These are phyloP conservation scores for Asobara japonica DNA, from an alignment of 1,140 invertebrate genomes.

Conservation along the genomic window DNA sequence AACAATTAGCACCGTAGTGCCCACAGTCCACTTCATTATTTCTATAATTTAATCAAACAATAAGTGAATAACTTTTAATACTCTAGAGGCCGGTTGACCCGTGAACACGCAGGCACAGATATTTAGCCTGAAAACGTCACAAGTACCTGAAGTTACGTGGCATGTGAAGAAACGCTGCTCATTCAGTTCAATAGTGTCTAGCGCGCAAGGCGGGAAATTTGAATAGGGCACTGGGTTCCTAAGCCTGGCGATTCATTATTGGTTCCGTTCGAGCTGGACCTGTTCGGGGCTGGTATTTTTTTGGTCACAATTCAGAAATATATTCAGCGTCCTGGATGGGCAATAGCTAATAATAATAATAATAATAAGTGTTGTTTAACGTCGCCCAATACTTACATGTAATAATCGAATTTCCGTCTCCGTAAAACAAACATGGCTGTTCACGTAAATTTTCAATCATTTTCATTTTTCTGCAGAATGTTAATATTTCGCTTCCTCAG, in stretches of 20 bases:
- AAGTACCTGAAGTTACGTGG: slow-evolving; percentile 31
- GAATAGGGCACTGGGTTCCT: neutral
- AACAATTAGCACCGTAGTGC: slow-evolving; percentile 43
- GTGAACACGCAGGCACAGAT: slow-evolving; percentile 10
- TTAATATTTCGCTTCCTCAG: neutral
- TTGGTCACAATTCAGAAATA: too few species aligned
- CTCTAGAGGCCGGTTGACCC: neutral
- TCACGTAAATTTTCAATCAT: too few species aligned
- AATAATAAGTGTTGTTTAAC: too few species aligned
- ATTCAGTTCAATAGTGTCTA: slow-evolving; percentile 23
- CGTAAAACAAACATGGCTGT: too few species aligned
- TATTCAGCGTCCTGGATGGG: too few species aligned
- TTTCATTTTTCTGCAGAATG: too few species aligned
- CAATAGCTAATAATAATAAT: too few species aligned
- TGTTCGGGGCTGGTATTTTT: too few species aligned
- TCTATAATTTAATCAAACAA: neutral
- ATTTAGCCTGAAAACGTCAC: neutral
- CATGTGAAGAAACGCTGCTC: neutral
- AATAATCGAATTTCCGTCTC: too few species aligned
- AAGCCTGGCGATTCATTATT: neutral
- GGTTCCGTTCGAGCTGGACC: too few species aligned
- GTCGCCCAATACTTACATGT: too few species aligned
- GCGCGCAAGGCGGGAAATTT: neutral
- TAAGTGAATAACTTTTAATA: neutral
- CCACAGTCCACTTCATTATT: slow-evolving; percentile 50